A percentile compares a stretch with the other conserved stretches of the same genome.
Evolutionary conservation across 2,888 invertebrate genomes (phyloP).

Genomic region (Drosophila meridiana): DNA sequence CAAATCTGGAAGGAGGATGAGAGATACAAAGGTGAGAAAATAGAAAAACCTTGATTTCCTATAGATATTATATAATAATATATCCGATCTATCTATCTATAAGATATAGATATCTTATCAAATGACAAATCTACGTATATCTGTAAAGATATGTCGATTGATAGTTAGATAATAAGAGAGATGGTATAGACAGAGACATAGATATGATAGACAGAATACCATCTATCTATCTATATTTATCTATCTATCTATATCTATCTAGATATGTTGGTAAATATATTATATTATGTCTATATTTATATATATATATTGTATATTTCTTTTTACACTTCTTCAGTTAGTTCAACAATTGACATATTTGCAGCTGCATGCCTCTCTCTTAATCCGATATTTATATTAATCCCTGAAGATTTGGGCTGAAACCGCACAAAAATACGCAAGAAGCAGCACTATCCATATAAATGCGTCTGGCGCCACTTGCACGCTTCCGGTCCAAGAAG

Average conservation of each 20-base stretch:
- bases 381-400: conserved; percentile 21
- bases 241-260: no score
- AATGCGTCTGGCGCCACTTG: conserved; percentile 52
- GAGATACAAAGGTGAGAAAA: neutral
- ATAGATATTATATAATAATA: neutral
- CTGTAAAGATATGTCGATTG: no score
- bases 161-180: no score
- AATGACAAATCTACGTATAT: no score
- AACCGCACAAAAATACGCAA: conserved; percentile 31
- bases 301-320: no score
- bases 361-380: neutral
- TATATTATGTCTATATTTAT: no score
- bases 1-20: neutral
- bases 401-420: conserved; percentile 33
- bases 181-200: no score
- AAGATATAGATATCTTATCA: no score
- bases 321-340: neutral
- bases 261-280: no score
- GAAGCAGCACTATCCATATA: conserved; percentile 25
- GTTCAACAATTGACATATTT: conserved; percentile 13
- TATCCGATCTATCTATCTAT: neutral
- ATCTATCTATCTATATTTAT: no score
- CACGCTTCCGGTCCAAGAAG: conserved; percentile 55
- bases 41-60: neutral
- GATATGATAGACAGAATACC: no score